Conservation (phyloP, 2,113 vertebrate species). For the Dicrurus megarhynchus region DNA sequence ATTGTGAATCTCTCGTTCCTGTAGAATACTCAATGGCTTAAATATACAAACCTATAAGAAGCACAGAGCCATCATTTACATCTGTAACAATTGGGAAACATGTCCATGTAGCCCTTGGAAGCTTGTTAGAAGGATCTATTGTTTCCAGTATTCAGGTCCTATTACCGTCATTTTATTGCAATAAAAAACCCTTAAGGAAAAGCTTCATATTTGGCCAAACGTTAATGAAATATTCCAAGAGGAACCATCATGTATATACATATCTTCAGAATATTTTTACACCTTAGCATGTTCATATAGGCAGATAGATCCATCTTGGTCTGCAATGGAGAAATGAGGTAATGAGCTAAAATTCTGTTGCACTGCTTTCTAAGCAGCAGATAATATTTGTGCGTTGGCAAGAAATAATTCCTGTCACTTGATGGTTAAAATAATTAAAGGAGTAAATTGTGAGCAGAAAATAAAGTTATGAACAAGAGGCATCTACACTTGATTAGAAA, state of each 20-base stretch:
- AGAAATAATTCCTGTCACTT: not conserved
- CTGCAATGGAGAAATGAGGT: conserved; percentile 3
- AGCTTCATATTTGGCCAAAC: not conserved
- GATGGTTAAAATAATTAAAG: not conserved
- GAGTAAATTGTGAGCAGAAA: not conserved
- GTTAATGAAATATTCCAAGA: not conserved
- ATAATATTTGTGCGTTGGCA: not conserved
- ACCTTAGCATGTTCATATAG: not conserved
- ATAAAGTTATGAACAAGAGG: not conserved
- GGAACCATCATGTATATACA: not conserved
- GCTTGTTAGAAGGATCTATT: not conserved
- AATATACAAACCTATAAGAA: not conserved
- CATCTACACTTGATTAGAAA: not conserved
- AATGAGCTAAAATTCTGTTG: not conserved
- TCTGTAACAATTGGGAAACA: not conserved
- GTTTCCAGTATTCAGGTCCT: conserved; percentile 8
- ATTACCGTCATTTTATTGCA: not conserved
- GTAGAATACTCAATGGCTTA: not conserved
- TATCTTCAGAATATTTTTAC: not conserved
- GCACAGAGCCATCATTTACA: not conserved
- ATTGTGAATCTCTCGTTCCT: not conserved
- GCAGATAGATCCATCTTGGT: not conserved
- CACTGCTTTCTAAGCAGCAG: not conserved
- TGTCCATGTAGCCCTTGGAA: not conserved
- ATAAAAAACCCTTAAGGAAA: not conserved